phyloP scores from a whole-genome alignment of 2,888 invertebrate species.

The Lypha dubia region DNA sequence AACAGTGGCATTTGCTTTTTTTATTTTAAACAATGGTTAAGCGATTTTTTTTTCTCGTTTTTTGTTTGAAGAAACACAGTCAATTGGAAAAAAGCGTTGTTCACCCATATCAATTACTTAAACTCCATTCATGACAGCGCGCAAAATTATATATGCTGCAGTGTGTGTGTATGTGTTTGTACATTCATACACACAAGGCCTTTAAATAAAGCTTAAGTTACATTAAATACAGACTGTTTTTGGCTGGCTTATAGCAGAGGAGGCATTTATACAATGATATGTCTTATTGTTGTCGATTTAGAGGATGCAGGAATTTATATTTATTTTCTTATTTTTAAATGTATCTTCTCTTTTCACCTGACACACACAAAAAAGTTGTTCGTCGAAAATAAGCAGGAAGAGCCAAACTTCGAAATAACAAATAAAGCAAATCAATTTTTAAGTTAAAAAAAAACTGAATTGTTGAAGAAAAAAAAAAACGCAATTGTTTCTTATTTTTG shows the following conservation, averaged over 20 bases:
- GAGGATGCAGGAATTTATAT: slow-evolving; percentile 71
- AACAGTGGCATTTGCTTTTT: slow-evolving; percentile 63
- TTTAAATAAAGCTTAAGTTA: slow-evolving; percentile 59
- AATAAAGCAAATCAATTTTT: slow-evolving; percentile 79
- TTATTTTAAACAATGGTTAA: slow-evolving; percentile 71
- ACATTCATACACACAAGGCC: too few relatives aligned
- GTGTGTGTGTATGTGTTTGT: slow-evolving; percentile 20
- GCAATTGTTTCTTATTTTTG: slow-evolving; percentile 43
- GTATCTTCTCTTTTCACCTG: slow-evolving; percentile 81
- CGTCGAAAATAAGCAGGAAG: slow-evolving; percentile 46
- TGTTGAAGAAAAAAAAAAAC: slow-evolving; percentile 48
- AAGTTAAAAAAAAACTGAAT: slow-evolving; percentile 57
- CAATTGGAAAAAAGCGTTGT: slow-evolving; percentile 48
- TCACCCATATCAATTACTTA: slow-evolving; percentile 82
- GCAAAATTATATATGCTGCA: slow-evolving; percentile 71
- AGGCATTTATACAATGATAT: slow-evolving; percentile 71
- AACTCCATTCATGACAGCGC: slow-evolving; percentile 79
- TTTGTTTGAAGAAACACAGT: slow-evolving; percentile 19
- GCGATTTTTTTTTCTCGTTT: slow-evolving; percentile 34
- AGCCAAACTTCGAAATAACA: slow-evolving; percentile 42
- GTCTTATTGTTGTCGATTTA: slow-evolving; percentile 71
- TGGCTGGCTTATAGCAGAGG: slow-evolving; percentile 34
- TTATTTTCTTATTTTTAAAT: slow-evolving; percentile 54
- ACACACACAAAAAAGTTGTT: slow-evolving; percentile 73
- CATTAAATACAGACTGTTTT: slow-evolving; percentile 46